Base-by-base conservation (phyloP, 1,140 invertebrate species). In the Zaprionus lachaisei region DNA sequence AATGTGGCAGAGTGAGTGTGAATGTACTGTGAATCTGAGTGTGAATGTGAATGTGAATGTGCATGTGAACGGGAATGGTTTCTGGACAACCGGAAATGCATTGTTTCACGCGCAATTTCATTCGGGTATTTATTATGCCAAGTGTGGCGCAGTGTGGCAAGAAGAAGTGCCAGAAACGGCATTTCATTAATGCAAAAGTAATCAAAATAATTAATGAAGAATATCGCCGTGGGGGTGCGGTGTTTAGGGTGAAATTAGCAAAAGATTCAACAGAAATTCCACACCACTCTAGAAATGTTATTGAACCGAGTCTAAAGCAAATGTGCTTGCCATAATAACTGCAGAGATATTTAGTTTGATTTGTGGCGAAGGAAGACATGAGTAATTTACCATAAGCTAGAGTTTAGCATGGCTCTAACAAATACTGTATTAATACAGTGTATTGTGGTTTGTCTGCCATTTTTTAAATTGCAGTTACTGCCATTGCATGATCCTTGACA, bases 21-120 rank as follows among this genome's bases (percentile, higher is more conserved):
- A 47, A 2, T 22, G 61, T 49, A 57, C 6, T 41, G n/a, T 11
- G 51, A 22, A 15, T 20, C 7, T 4, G 26, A 49, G 2, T 49
- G 22, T 12, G 37, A 57, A 63, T 80, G 70, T 55, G 65, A 51
- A 38, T 72, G 56, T 55, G 24, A 38, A 61, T 54, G 77, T 55
- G 24, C 47, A 61, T 54, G 77, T 49, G 47, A 37, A 24, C 64
- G 69, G 24, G 49, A 69, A 69, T 68, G 72, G 68, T 47, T 58
- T 38, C 55, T 74, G 70, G 44, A 56, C 47, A 77, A 65, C 61
- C 72, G 84, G 85, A 89, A 89, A 77, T 90, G 85, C 85, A 89
- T 89, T 89, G 85, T 89, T 89, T 81, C 74, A 89, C 80, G 85
- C 72, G 79, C 85, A 81, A 89, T 90, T 89, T 85, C 81, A 89